Conservation (phyloP, 2,888 invertebrate species). For the Marasmarcha lunaedactyla region DNA sequence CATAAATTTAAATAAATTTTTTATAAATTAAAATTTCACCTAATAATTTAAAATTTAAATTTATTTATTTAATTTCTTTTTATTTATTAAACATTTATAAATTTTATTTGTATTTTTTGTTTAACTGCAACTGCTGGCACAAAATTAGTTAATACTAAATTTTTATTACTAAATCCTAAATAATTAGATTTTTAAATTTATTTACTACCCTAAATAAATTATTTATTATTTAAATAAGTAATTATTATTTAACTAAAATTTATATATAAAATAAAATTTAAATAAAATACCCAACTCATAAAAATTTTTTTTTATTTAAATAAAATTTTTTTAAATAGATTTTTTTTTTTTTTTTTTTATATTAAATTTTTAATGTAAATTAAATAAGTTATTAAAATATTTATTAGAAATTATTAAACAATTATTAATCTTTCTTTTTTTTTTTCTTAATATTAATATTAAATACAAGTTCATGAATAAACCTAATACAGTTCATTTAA, state of each 20-base stretch:
- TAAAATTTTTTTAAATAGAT: conserved; percentile 27
- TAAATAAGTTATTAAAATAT: conserved; percentile 10
- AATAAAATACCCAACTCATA: conserved; percentile 60
- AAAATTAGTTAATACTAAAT: conserved; percentile 71
- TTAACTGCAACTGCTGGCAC: conserved; percentile 80
- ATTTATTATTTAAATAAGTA: conserved; percentile 49
- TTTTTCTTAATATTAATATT: conserved; percentile 14
- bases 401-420: conserved; percentile 18
- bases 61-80: conserved; percentile 26
- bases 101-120: conserved; percentile 71
- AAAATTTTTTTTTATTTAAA: conserved; percentile 54
- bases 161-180: conserved; percentile 72
- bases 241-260: conserved; percentile 56
- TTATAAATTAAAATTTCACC: conserved; percentile 71
- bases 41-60: conserved; percentile 56
- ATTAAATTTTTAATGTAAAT: conserved; percentile 14
- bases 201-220: conserved; percentile 35
- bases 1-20: conserved; percentile 35
- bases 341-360: conserved; percentile 41
- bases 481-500: conserved; percentile 14
- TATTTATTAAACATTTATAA: conserved; percentile 52
- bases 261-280: conserved; percentile 66
- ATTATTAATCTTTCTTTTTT: conserved; percentile 14
- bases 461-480: conserved; percentile 13
- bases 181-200: conserved; percentile 70